Evolutionary conservation across 2,113 vertebrate genomes (phyloP).

Genomic region (Cettia cetti): DNA sequence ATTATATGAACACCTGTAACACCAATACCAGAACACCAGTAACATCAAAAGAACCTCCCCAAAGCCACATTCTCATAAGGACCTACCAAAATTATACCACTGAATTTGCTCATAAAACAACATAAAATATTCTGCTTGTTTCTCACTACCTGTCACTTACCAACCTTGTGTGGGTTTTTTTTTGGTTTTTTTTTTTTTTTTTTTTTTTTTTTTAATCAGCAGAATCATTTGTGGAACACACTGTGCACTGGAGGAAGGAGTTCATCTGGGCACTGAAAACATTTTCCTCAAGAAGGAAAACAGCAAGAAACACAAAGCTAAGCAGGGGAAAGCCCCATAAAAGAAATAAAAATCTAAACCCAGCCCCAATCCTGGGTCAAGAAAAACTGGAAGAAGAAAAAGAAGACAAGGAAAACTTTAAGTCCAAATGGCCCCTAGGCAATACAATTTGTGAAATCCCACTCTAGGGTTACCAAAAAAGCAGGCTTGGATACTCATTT

Average conservation of each 20-base stretch:
- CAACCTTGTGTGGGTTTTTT: not conserved
- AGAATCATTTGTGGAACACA: not conserved
- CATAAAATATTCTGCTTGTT: not conserved
- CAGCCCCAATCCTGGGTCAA: not conserved
- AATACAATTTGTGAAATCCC: not conserved
- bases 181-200: not conserved
- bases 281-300: not conserved
- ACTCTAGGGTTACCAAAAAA: not conserved
- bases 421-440: not conserved
- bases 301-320: not conserved
- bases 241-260: not conserved
- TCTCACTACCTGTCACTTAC: not conserved
- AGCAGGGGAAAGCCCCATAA: rapidly evolving
- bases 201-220: not conserved
- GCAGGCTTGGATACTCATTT: not conserved
- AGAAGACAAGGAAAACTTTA: not conserved
- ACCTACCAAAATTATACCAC: not conserved
- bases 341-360: not conserved
- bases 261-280: not conserved
- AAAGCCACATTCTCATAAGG: rapidly evolving
- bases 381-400: not conserved
- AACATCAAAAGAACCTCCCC: not conserved
- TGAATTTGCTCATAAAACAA: not conserved
- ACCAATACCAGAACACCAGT: no score
- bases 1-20: not conserved